These are phyloP conservation scores for Danionella dracula DNA, from an alignment of 2,797 vertebrate species.

Conservation along the genomic window DNA sequence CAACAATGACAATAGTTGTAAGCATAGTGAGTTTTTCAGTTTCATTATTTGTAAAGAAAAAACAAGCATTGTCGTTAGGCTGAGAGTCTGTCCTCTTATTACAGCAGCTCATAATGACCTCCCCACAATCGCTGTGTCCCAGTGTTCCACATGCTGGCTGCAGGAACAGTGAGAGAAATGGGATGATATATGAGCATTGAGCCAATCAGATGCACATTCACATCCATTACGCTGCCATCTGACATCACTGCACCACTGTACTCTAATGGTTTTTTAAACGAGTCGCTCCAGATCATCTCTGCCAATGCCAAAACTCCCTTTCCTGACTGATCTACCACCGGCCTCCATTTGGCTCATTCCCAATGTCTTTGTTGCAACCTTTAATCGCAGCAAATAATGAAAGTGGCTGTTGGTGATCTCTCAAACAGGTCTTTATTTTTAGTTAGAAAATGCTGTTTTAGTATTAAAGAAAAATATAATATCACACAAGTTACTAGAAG, in stretches of 20 bases:
- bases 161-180: conserved; percentile 40
- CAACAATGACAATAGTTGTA: too few species aligned
- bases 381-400: not conserved
- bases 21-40: too few species aligned
- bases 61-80: too few species aligned
- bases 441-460: too few species aligned
- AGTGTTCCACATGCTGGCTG: not conserved
- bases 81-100: conserved; percentile 10
- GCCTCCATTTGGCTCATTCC: conserved; percentile 20
- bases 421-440: too few species aligned
- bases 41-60: too few species aligned
- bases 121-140: conserved; percentile 37
- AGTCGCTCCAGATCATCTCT: conserved; percentile 58
- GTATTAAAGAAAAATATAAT: too few species aligned
- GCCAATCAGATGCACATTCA: conserved; percentile 42
- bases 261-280: conserved; percentile 63
- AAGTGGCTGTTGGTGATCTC: too few species aligned
- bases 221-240: conserved; percentile 58
- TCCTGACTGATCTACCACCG: conserved; percentile 37
- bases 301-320: conserved; percentile 22
- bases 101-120: conserved; percentile 9
- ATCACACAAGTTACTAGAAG: too few species aligned
- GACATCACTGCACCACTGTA: conserved; percentile 55
- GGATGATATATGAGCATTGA: conserved; percentile 52
- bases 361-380: conserved; percentile 9